Percentiles rank a stretch among this genome's conserved stretches.
Conservation (phyloP, 1,140 invertebrate genomes). For the Caerostris darwini region DNA sequence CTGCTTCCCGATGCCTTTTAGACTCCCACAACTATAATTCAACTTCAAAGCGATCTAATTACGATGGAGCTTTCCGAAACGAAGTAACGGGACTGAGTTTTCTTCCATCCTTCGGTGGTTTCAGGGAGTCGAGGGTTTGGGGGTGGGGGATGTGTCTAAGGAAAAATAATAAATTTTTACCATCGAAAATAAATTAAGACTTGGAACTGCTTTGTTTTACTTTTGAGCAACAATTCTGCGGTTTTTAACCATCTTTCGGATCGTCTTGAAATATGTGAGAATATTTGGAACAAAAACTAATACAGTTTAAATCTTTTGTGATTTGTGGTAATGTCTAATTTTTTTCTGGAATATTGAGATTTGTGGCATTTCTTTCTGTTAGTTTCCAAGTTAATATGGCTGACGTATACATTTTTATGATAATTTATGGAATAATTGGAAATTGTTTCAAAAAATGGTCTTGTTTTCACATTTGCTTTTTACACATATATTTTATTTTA, state of each 20-base stretch:
- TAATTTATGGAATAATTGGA: too few species aligned
- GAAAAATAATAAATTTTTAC: conserved; percentile 26
- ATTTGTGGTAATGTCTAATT: neutral
- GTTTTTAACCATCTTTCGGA: neutral
- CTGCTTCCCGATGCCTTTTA: conserved; percentile 2
- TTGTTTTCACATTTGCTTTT: too few species aligned
- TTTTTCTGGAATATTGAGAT: neutral
- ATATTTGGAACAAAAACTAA: neutral
- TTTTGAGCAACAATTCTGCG: neutral
- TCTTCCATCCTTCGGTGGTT: neutral
- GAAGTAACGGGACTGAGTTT: neutral
- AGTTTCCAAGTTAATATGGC: too few species aligned
- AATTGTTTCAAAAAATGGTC: too few species aligned
- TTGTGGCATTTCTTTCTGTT: too few species aligned
- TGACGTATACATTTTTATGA: too few species aligned
- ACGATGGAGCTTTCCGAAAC: conserved; percentile 29
- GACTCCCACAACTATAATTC: conserved; percentile 36
- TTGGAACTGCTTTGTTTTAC: neutral
- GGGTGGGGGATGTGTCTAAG: neutral
- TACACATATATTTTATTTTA: too few species aligned
- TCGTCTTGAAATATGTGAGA: neutral
- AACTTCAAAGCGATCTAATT: conserved; percentile 57
- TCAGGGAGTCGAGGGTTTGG: too few species aligned
- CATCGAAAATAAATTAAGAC: neutral
- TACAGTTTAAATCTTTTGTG: neutral